Base-by-base conservation (phyloP, 2,888 invertebrate species). In the Clepsis dumicolana region DNA sequence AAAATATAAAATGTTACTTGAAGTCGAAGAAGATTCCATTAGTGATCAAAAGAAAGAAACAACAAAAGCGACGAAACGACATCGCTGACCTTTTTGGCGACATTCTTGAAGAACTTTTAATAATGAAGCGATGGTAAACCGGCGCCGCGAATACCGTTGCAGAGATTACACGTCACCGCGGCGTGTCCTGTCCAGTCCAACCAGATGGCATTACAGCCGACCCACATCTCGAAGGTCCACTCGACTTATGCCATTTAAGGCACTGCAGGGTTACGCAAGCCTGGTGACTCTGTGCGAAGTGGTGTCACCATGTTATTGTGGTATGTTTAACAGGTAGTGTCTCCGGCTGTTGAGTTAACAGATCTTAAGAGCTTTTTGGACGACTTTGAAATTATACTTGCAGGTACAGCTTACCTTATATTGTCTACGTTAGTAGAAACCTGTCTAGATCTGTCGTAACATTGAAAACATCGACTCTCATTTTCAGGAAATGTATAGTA, bases 191-290 rank as follows among this genome's bases (percentile, higher is more conserved):
- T 80, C 83, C 84, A 76, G 88, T 80, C 82, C 81, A 81, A 86
- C 91, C 91, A 92, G 90, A 92, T 92, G 92, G 91, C 86, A 87
- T 86, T 86, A 86, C 83, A 74, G 80, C 73, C 87, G 92, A 90
- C 92, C 91, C 88, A 93, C 89, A 86, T 91, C 80, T 75, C 83
- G 89, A 93, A 93, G 92, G 92, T 88, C 89, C 87, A 77, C 80
- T 82, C 77, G 82, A 79, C 79, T 77, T 80, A 77, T 76, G 77
- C 91, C 91, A 82, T 90, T 77, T 89, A 91, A 77, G 91, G 90
- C 77, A 74, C 72, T 75, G 73, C 90, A 86, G 86, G 88, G 89
- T 92, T 92, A 87, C 87, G 87, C 87, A 90, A 92, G 70, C 66
- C 67, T 70, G 68, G 70, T 66, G 72, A 74, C 74, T 77, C 78